A percentile compares a stretch with the other conserved stretches of the same genome.
These are phyloP conservation scores for Oegoconia quadripuncta DNA, from an alignment of 2,888 invertebrate genomes.

Conservation along the genomic window DNA sequence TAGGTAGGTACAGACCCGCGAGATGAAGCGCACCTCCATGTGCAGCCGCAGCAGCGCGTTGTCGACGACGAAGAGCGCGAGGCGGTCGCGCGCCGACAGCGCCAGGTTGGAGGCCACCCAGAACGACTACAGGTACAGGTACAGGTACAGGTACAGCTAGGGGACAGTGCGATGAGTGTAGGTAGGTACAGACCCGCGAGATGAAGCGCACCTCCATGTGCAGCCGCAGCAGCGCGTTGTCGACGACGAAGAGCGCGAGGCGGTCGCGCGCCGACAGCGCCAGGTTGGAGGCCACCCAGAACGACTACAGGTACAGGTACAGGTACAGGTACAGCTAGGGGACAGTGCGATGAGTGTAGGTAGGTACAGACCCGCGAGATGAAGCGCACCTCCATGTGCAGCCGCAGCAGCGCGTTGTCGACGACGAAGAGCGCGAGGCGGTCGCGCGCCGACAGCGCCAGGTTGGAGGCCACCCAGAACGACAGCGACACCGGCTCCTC, in stretches of 20 bases:
- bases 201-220: conserved; percentile 55
- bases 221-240: conserved; percentile 61
- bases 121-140: too few species aligned
- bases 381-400: conserved; percentile 56
- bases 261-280: conserved; percentile 54
- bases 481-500: conserved; percentile 62
- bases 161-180: too few species aligned
- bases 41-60: too few species aligned
- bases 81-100: too few species aligned
- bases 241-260: conserved; percentile 53
- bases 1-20: too few species aligned
- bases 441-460: conserved; percentile 55
- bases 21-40: too few species aligned
- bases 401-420: conserved; percentile 60
- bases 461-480: conserved; percentile 70
- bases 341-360: too few species aligned
- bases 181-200: conserved; percentile 30
- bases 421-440: conserved; percentile 54
- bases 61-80: too few species aligned
- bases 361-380: conserved; percentile 36
- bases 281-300: conserved; percentile 70
- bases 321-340: too few species aligned
- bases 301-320: conserved; percentile 67
- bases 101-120: too few species aligned
- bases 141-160: too few species aligned